Evolutionary conservation across 1,140 invertebrate genomes (phyloP), one percentile per base, ranked within the genome.

Genomic region (Pomacea maculata): DNA sequence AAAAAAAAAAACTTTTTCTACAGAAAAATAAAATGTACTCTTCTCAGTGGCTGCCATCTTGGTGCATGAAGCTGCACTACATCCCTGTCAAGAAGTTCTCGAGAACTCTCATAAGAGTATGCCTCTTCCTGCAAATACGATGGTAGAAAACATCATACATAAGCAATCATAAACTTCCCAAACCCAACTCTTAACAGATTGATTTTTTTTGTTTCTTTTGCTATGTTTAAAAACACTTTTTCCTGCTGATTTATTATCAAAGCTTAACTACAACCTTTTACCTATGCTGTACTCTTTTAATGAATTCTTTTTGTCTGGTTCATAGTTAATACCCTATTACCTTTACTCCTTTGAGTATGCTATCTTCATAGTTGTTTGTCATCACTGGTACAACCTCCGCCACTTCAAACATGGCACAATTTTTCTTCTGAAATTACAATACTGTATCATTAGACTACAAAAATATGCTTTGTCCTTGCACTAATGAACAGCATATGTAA

Each of bases 301-400:
- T 45, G 8, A n/a, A 6, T 21, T 34, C 11, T 29, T 75, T 14
- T 55, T 75, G 0, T 54, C 12, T 11, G 14, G 21, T 10, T 75
- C 29, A 21, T 67, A 34, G 10, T n/a, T 10, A 12, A 78, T 54
- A n/a, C 29, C n/a, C 57, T 52, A 52, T 78, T 85, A 91, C 89
- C 87, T 88, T 90, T 68, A 87, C 89, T 75, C 89, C 89, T 86
- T 88, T 86, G n/a, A 90, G 80, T 80, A 91, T 90, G 74, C 86
- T 88, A 68, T 90, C 89, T 87, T 91, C 89, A 85, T 90, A 91
- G 79, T 91, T 90, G 80, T 91, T 91, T 52, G 90, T 91, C 90
- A 91, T 91, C 34, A 91, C 88, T 68, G 89, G 89, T 45, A 89
- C 80, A 65, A 91, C 89, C 78, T 91, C 89, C 34, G 86, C 86